Conservation (phyloP, 1,140 invertebrate genomes). For the Halictus rubicundus region DNA sequence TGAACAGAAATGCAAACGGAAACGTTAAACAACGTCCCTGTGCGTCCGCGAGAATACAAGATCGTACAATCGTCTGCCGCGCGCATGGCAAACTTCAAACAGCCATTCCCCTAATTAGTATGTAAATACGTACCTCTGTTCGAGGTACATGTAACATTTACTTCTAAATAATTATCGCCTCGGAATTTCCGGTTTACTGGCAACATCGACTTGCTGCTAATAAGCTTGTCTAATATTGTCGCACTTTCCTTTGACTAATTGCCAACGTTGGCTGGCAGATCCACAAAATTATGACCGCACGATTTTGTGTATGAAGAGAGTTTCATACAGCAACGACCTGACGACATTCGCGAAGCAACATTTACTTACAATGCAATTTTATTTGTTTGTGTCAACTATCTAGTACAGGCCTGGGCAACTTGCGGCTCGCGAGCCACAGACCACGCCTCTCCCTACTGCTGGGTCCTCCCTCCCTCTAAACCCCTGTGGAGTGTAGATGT, state of each 20-base stretch:
- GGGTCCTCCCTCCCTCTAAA: too few species aligned
- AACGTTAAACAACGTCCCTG: neutral
- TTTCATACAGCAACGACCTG: too few species aligned
- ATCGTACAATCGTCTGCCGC: neutral
- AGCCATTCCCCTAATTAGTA: conserved; percentile 22
- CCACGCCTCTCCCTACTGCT: too few species aligned
- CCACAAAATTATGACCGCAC: neutral
- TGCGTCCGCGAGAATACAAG: neutral
- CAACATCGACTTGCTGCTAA: neutral
- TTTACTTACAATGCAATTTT: too few species aligned
- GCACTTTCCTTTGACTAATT: neutral
- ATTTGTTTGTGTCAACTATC: too few species aligned
- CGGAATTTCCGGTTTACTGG: conserved; percentile 8
- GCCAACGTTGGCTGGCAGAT: neutral
- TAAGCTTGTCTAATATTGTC: neutral
- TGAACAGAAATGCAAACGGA: neutral
- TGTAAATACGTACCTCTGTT: neutral
- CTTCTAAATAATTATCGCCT: conserved; percentile 7
- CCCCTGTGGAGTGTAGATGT: too few species aligned
- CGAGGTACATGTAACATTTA: neutral
- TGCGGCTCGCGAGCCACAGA: too few species aligned
- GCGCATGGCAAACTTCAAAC: neutral
- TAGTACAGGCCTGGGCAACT: too few species aligned
- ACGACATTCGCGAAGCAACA: too few species aligned
- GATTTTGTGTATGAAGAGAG: too few species aligned